Percentiles rank a stretch among this genome's conserved stretches.
Conservation (phyloP, 2,113 vertebrate species). For the Pangasianodon hypophthalmus region DNA sequence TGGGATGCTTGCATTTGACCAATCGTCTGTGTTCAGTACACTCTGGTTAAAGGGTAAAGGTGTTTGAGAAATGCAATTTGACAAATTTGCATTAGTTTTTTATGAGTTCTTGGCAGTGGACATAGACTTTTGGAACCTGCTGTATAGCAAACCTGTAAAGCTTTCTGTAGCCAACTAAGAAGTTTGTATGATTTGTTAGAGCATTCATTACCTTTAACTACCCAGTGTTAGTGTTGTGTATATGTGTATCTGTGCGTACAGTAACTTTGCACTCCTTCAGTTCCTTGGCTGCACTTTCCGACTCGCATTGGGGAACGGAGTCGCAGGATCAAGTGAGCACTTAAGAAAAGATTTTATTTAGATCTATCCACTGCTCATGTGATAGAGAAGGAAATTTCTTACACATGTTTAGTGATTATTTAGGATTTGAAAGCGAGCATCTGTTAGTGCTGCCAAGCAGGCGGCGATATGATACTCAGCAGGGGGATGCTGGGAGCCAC, state of each 20-base stretch:
- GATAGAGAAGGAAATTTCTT: slow-evolving; percentile 73
- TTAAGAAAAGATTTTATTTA: slow-evolving; percentile 33
- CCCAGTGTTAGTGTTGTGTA: neutral
- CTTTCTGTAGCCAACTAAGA: neutral
- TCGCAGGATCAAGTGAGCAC: slow-evolving; percentile 24
- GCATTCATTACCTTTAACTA: slow-evolving; percentile 11
- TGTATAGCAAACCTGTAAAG: neutral
- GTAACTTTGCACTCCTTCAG: neutral
- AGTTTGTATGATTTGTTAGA: slow-evolving; percentile 4
- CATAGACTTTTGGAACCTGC: neutral
- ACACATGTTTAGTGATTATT: slow-evolving; percentile 70
- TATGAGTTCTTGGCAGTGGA: neutral
- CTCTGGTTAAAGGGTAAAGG: neutral
- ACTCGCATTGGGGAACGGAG: slow-evolving; percentile 22
- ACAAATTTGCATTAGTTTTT: neutral
- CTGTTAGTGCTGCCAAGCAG: slow-evolving; percentile 60
- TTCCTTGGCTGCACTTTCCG: slow-evolving; percentile 30
- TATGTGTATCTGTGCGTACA: neutral
- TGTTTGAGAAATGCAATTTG: neutral
- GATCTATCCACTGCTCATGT: slow-evolving; percentile 49
- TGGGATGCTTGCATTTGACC: neutral
- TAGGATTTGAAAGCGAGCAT: slow-evolving; percentile 57
- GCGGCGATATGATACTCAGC: slow-evolving; percentile 28
- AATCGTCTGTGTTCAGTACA: neutral
- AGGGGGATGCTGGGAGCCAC: slow-evolving; percentile 47